phyloP scores from a whole-genome alignment of 2,888 invertebrate genomes.

The Sisyra nigra region DNA sequence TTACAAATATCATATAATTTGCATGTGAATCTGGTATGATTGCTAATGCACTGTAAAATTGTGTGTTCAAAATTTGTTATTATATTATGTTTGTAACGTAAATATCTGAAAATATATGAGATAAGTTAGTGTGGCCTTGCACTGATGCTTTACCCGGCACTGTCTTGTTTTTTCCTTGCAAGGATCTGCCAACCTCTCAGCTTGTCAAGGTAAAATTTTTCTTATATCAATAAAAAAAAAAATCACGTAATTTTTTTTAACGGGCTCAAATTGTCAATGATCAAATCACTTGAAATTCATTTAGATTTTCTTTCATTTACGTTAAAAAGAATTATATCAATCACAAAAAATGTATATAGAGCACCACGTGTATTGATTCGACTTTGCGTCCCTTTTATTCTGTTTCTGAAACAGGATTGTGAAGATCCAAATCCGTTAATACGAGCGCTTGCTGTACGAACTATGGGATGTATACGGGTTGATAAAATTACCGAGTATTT shows the following conservation, averaged over 20 bases:
- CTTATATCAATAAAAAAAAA: not conserved
- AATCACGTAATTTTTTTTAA: constrained; percentile 1
- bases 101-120: too few species aligned
- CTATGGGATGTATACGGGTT: constrained; percentile 99
- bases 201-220: constrained; percentile 37
- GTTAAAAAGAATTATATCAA: not conserved
- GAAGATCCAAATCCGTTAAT: constrained; percentile 99
- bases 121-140: constrained; percentile 7
- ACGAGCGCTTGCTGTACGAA: constrained; percentile 92
- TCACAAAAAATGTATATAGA: constrained; percentile 3
- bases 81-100: not conserved
- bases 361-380: constrained; percentile 8
- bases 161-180: constrained; percentile 20
- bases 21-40: too few species aligned
- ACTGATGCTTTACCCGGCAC: constrained; percentile 10
- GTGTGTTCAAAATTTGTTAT: constrained; percentile 4
- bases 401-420: constrained; percentile 59
- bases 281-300: constrained; percentile 1
- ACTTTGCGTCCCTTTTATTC: constrained; percentile 9
- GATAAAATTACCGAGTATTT: constrained; percentile 99
- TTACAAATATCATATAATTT: too few species aligned
- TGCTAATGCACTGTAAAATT: not conserved
- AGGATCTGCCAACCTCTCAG: constrained; percentile 50
- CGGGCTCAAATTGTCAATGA: not conserved
- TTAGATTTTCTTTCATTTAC: not conserved